These are phyloP conservation scores for Cryptoblepharus egeriae DNA, from an alignment of 2,797 vertebrate species.

Conservation along the genomic window DNA sequence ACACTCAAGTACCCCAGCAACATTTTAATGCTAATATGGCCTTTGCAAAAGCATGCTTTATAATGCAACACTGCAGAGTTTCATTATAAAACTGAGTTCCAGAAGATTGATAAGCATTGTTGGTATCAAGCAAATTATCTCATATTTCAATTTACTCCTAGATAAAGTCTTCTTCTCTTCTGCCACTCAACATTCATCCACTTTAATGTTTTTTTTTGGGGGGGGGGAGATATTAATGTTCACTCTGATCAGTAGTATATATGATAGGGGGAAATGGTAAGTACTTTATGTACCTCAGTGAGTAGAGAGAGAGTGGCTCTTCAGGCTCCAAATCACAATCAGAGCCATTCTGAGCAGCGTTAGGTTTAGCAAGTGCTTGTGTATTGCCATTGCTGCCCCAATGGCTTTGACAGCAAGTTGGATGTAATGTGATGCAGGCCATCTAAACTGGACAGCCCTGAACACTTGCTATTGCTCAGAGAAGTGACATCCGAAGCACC, in stretches of 20 bases:
- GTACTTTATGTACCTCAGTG: too few species aligned
- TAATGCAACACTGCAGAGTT: neutral
- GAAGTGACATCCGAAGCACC: too few species aligned
- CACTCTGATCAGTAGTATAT: neutral
- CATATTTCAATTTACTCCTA: neutral
- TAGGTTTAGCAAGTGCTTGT: too few species aligned
- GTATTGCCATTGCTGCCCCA: too few species aligned
- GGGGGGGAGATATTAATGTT: neutral
- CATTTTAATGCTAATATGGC: neutral
- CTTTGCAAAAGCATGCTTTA: neutral
- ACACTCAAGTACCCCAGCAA: neutral
- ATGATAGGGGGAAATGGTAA: too few species aligned
- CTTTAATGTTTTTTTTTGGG: conserved; percentile 9
- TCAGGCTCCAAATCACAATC: too few species aligned
- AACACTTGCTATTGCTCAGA: too few species aligned
- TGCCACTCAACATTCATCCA: neutral
- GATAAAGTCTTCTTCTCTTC: neutral
- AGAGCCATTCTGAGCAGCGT: too few species aligned
- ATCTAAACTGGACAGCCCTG: too few species aligned
- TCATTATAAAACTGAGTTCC: neutral
- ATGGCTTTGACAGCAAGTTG: too few species aligned
- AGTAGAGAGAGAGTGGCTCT: too few species aligned
- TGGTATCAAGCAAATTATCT: neutral
- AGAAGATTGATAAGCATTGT: neutral
- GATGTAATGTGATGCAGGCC: too few species aligned